Evolutionary conservation across 2,888 invertebrate genomes (phyloP), one percentile per base, ranked within the genome.

Genomic region (Pardosa pseudoannulata): DNA sequence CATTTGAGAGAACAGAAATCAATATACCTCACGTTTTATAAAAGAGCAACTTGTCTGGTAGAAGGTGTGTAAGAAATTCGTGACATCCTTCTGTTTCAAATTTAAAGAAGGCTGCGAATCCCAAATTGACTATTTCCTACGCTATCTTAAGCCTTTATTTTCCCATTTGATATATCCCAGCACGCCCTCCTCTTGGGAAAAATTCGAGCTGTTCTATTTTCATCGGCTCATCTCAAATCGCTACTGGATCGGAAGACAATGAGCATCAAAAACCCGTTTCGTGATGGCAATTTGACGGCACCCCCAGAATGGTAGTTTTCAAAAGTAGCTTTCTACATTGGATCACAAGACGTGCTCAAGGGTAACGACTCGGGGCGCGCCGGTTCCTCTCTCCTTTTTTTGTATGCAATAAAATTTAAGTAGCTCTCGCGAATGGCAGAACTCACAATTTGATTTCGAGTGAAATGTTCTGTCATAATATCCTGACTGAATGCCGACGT

Each of bases 221-320:
- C 41, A 16, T 13, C 16, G 16, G 41, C 41, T 16, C 16, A 1
- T 46, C 41, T 46, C 41, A 46, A 46, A 46, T 46, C 13, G 41
- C 41, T 16, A 46, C 41, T 46, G 41, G 41, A 46, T 46, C 41
- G 41, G 16, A 46, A 46, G 41, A 13, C 9, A 46, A 46, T 46
- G 41, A 6, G 41, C 41, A 46, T 46, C 41, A 46, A 46, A 46
- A 46, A 46, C 41, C 41, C 41, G 41, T 46, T 46, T 46, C 41
- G 41, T 46, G 41, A 16, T 16, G 41, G 41, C 41, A 46, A 46
- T 46, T 46, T 46, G 6, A 46, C 41, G 16, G 41, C 41, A 46
- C 41, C 41, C 41, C n/a, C 41, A 46, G 41, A 46, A 46, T 46
- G 41, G 41, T 13, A 46, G 41, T 46, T 46, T 46, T 46, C 41